These are phyloP conservation scores for Mus spretus DNA, from an alignment of 2,797 vertebrate genomes.

Conservation along the genomic window DNA sequence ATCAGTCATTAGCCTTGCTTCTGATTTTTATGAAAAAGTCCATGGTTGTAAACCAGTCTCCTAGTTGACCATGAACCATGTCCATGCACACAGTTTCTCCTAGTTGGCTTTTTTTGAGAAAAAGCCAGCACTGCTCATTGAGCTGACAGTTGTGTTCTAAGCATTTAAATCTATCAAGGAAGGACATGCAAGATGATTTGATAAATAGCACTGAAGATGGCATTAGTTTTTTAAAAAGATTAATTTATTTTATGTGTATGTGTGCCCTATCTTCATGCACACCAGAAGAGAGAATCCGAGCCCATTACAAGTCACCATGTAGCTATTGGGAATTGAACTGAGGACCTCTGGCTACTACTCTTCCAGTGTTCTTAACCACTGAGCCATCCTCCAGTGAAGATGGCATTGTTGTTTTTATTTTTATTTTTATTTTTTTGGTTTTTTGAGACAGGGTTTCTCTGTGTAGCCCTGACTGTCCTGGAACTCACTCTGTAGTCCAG, in stretches of 20 bases:
- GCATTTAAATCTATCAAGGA: not conserved
- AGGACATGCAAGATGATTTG: not conserved
- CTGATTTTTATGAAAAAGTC: not conserved
- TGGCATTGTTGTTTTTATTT: not conserved
- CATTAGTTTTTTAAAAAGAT: not conserved
- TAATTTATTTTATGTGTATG: not conserved
- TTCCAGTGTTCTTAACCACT: not conserved
- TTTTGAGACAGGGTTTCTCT: too few species aligned
- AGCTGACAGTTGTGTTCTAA: not conserved
- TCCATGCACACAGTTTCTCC: too few species aligned
- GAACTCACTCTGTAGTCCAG: too few species aligned
- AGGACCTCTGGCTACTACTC: not conserved
- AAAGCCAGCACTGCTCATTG: not conserved
- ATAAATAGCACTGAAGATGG: not conserved
- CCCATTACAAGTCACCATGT: not conserved
- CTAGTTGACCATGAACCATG: too few species aligned
- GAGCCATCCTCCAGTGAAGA: not conserved
- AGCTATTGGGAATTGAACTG: not conserved
- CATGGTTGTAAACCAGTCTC: not conserved
- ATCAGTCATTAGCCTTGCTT: too few species aligned
- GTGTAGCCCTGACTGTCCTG: too few species aligned
- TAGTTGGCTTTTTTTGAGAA: not conserved
- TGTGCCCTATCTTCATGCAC: not conserved
- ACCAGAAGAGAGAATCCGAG: not conserved
- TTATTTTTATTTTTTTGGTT: too few species aligned